These are phyloP conservation scores for Rousettus leschenaultii DNA, from an alignment of 2,113 vertebrate genomes.

Conservation along the genomic window DNA sequence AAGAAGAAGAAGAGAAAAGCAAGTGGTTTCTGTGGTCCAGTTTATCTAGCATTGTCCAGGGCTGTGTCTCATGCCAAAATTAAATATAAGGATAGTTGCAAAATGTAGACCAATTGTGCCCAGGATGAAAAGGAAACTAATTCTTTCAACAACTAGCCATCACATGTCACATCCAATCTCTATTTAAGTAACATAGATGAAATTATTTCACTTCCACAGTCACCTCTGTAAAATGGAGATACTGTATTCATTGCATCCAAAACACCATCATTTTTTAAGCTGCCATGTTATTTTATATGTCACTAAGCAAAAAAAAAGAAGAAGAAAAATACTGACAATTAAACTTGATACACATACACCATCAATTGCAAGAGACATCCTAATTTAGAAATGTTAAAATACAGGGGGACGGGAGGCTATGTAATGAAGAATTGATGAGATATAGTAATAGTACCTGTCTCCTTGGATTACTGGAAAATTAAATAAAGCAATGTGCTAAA, in stretches of 20 bases:
- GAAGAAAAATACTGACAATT: neutral
- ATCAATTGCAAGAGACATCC: neutral
- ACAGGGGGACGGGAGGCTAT: neutral
- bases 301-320: neutral
- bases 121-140: neutral
- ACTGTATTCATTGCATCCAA: neutral
- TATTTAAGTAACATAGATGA: neutral
- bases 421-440: neutral
- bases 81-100: constrained; percentile 6
- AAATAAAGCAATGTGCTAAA: neutral
- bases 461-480: neutral
- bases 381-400: neutral
- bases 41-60: neutral
- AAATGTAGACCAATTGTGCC: neutral
- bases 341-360: neutral
- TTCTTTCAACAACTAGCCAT: constrained; percentile 27
- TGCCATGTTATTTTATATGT: neutral
- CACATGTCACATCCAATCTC: neutral
- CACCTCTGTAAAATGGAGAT: neutral
- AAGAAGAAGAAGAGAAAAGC: neutral
- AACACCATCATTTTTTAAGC: neutral
- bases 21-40: neutral
- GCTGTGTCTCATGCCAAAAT: neutral
- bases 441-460: neutral
- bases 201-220: neutral